Evolutionary conservation across 2,113 vertebrate species (phyloP), one percentile per base, ranked within the genome.

Genomic region (Trogon surrucura): DNA sequence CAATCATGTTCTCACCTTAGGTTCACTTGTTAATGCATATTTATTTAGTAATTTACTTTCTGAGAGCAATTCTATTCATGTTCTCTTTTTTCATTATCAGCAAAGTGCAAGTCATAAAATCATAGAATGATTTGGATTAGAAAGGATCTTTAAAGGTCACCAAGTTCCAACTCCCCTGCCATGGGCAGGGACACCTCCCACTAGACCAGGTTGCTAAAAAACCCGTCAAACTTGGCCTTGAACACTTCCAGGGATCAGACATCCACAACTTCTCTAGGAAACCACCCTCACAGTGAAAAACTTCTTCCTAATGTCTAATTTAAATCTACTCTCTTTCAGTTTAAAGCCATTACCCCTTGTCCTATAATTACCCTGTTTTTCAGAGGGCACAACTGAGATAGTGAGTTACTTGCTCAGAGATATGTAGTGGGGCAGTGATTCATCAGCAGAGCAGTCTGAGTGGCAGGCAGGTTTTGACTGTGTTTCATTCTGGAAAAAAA

Each of bases 1-100:
- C 62, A 94, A 80, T 38, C 17, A 19, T 58, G 29, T 89, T 88
- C 45, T 85, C 47, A 50, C 50, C 21, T 89, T 75, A 61, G 29
- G 71, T 66, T 91, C 17, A 57, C 45, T 77, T 86, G 20, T 77
- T 89, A 91, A 80, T 66, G 25, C 25, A 4, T 91, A 81, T 95
- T 95, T 93, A 69, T 81, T 92, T 92, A 82, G 70, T 69, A 48
- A 65, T 91, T 95, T 89, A 56, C 78, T 81, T 87, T 25, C 65
- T 94, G 73, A 27, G 73, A 93, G 85, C 75, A 85, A 58, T 87
- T 94, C 66, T 7, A 80, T 87, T 93, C 29, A 13, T 9, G 38
- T 44, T 75, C 57, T 47, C 41, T 44, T 79, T 85, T 72, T 75
- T 86, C 38, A 22, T 81, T 95, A 89, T 81, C 86, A 91, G 73